Evolutionary conservation across 2,113 vertebrate species (phyloP).

Genomic region (Crotophaga sulcirostris): DNA sequence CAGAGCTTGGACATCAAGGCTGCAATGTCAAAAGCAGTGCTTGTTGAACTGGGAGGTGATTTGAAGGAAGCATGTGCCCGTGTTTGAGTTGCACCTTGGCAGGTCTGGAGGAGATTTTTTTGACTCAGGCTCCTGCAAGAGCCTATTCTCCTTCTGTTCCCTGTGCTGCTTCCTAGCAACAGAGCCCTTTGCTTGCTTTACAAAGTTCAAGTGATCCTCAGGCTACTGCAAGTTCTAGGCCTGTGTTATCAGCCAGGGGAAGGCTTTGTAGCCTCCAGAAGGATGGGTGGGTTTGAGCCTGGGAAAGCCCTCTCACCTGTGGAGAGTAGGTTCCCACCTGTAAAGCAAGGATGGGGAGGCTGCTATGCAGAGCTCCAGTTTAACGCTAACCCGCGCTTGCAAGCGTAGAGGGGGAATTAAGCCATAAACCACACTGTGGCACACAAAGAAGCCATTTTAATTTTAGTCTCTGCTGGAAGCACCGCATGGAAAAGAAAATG

Average conservation of each 20-base stretch:
- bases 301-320: not conserved
- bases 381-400: not conserved
- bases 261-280: not conserved
- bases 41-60: accelerated
- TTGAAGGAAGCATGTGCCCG: not conserved
- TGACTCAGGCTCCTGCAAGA: not conserved
- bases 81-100: not conserved
- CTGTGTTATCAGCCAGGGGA: not conserved
- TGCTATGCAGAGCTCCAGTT: not conserved
- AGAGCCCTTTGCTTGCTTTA: not conserved
- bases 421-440: not conserved
- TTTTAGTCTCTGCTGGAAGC: slow-evolving; percentile 19
- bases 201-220: not conserved
- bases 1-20: not conserved
- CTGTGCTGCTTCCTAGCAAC: not conserved
- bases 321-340: not conserved
- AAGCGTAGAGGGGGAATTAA: not conserved
- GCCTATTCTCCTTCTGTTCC: not conserved
- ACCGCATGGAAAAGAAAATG: slow-evolving; percentile 31
- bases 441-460: slow-evolving; percentile 15
- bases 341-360: not conserved
- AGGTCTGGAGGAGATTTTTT: not conserved
- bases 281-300: not conserved
- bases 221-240: not conserved
- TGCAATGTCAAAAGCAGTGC: not conserved